Evolutionary conservation across 2,113 vertebrate genomes (phyloP), one percentile per base, ranked within the genome.

Genomic region (Datnioides undecimradiatus): DNA sequence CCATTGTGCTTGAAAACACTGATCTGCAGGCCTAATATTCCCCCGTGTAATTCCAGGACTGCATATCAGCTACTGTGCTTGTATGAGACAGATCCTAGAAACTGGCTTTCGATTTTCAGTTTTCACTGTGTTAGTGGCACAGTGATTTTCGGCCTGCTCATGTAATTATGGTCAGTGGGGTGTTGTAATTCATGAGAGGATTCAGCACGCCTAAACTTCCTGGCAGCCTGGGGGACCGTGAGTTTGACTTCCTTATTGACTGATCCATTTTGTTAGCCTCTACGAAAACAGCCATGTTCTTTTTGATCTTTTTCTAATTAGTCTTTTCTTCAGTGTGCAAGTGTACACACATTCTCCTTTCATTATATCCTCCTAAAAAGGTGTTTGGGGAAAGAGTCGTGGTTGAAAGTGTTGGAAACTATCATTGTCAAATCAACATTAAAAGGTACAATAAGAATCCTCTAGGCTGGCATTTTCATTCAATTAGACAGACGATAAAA

Each of bases 41-140:
- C 58, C 60, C 54, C 36, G 27, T 73, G 36, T 55, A 45, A 21
- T 48, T 25, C 33, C 45, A 54, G 59, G 21, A n/a, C 46, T 54
- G 9, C 54, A 52, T 54, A 73, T 82, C 27, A 81, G 68, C 60
- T 80, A 63, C 60, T 65, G 60, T 46, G 40, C 52, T 76, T 55
- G 73, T 38, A 62, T 69, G 82, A 79, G 76, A 79, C 59, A 51
- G 51, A 83, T 76, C 54, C 70, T 59, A 31, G 41, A 79, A 45
- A 45, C 78, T 34, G 65, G 45, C 65, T 60, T 84, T 90, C 25
- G 84, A 91, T 91, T 89, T 82, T 71, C 48, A 63, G 21, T 92
- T 89, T 79, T 73, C 60, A 69, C 9, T 58, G 71, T 87, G 62
- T 87, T 80, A 88, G 83, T 87, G 76, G 57, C 54, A 27, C 65